phyloP scores from a whole-genome alignment of 2,888 invertebrate genomes.

The Acronicta psi region DNA sequence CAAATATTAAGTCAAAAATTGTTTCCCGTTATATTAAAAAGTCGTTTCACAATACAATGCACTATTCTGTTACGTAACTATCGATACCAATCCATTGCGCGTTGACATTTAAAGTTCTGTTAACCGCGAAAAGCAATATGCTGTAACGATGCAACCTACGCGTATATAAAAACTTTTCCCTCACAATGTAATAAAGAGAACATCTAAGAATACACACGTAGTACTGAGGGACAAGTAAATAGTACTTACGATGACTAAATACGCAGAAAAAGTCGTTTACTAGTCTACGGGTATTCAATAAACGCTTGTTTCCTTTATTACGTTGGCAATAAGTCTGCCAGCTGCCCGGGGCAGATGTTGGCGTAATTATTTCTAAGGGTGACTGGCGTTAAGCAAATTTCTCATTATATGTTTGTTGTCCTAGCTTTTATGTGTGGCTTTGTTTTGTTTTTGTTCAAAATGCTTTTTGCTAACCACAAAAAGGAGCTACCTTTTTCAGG shows the following conservation, averaged over 20 bases:
- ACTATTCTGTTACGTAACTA: neutral
- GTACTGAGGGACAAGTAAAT: constrained; percentile 30
- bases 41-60: neutral
- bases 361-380: constrained; percentile 68
- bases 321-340: constrained; percentile 70
- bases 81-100: neutral
- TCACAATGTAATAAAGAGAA: constrained; percentile 1
- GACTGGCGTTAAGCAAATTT: constrained; percentile 58
- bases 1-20: too few species aligned
- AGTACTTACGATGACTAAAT: constrained; percentile 20
- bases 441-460: constrained; percentile 14
- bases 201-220: constrained; percentile 5
- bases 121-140: constrained; percentile 3
- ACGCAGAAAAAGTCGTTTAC: constrained; percentile 51
- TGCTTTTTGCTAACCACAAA: neutral
- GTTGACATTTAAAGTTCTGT: constrained; percentile 20
- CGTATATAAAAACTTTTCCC: constrained; percentile 15
- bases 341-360: constrained; percentile 74
- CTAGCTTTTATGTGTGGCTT: constrained; percentile 23
- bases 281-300: constrained; percentile 65
- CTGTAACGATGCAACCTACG: constrained; percentile 1
- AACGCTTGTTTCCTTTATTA: constrained; percentile 74
- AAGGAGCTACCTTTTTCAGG: too few species aligned
- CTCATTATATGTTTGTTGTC: constrained; percentile 43
- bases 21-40: too few species aligned